Percentiles rank a stretch among this genome's conserved stretches.
Evolutionary conservation across 2,797 vertebrate species (phyloP).

Genomic region (Emys orbicularis): DNA sequence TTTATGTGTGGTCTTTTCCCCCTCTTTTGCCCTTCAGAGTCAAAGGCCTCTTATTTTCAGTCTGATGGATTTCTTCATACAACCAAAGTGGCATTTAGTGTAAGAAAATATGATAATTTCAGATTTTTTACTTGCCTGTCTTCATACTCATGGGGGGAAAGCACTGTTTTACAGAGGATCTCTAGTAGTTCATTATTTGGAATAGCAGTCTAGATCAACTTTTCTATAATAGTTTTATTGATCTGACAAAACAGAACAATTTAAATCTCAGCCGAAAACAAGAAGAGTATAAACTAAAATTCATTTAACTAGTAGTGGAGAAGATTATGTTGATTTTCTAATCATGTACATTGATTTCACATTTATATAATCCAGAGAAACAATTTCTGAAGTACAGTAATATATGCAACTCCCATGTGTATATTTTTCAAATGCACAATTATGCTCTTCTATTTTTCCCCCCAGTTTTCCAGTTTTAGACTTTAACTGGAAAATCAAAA

Average conservation of each 20-base stretch:
- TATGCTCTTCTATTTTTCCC: neutral
- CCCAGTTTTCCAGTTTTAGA: fast-evolving
- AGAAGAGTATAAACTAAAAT: conserved; percentile 36
- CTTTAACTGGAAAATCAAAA: neutral
- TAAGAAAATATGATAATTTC: conserved; percentile 22
- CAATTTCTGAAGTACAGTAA: neutral
- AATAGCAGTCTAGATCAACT: conserved; percentile 15
- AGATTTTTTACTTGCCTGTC: neutral
- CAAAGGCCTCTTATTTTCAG: conserved; percentile 43
- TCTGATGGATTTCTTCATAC: neutral
- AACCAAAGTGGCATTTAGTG: conserved; percentile 18
- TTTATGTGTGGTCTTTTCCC: conserved; percentile 4
- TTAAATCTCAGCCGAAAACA: conserved; percentile 19
- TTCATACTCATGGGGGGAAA: neutral
- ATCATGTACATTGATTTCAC: neutral
- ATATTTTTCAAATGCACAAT: neutral
- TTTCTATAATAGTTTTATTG: conserved; percentile 25
- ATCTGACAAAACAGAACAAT: conserved; percentile 18
- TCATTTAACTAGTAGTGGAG: neutral
- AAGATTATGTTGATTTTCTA: neutral
- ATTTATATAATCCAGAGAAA: neutral
- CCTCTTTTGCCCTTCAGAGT: conserved; percentile 36
- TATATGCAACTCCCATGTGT: neutral
- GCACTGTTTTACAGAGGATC: neutral
- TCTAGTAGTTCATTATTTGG: neutral